Evolutionary conservation across 1,140 invertebrate genomes (phyloP), one percentile per base, ranked within the genome.

Genomic region (Carposina sasakii): DNA sequence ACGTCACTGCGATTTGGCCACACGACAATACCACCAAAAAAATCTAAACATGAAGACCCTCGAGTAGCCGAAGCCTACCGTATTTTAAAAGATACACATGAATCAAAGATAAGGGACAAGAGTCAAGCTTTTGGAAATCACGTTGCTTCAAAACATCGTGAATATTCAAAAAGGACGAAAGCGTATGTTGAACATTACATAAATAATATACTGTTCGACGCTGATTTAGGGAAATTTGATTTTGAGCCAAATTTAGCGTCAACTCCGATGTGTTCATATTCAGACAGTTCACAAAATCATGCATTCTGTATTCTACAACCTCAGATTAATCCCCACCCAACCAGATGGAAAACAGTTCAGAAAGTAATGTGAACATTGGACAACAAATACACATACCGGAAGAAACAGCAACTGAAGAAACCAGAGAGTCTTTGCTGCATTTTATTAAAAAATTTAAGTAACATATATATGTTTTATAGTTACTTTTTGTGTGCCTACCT

Each of bases 81-180:
- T 58, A 58, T 58, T 58, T 58, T 58, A 58, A 58, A 58, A 58
- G 53, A 55, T 49, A 54, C 39, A 52, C 39, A 54, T 49, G 26
- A 49, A 23, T 48, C 50, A 57, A 53, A 46, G 52, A 52, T 57
- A 46, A 57, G 43, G 44, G 49, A 58, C 51, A 52, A 48, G 52
- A 54, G 55, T 54, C 55, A 58, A 54, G 55, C 55, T 49, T 54
- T 54, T 52, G 50, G 42, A 52, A 52, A 52, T 52, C 50, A 46
- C 46, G 50, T 46, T 44, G 42, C 50, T 52, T 52, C 50, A 46
- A 52, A 52, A 52, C 50, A 52, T 52, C 43, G 50, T 21, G 50
- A 52, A 52, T 52, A 52, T 21, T 52, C 50, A 46, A 46, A 52
- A 52, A 21, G 50, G 36, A 52, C 50, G 37, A 45, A 52, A 52